Conservation (phyloP, 1,140 invertebrate species). For the Drosophila bocqueti region DNA sequence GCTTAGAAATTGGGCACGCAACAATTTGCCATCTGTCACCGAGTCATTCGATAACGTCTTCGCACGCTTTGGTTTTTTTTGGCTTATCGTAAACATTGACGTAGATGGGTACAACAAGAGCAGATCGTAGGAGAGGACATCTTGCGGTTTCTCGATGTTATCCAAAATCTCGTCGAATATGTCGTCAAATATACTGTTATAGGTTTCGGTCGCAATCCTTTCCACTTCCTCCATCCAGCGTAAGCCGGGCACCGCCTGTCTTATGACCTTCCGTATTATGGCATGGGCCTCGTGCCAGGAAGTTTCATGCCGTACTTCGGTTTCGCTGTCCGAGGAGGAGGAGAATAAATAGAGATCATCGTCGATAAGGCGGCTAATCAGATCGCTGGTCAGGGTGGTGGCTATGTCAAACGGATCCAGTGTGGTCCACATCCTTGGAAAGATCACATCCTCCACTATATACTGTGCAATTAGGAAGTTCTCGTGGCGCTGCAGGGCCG, state of each 20-base stretch:
- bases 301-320: slow-evolving; percentile 18
- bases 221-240: slow-evolving; percentile 69
- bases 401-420: slow-evolving; percentile 65
- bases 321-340: slow-evolving; percentile 67
- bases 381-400: slow-evolving; percentile 37
- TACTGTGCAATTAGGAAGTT: too few relatives aligned
- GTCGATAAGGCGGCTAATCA: slow-evolving; percentile 72
- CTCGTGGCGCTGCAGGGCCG: too few relatives aligned
- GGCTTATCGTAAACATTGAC: too few relatives aligned
- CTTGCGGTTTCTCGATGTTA: too few relatives aligned
- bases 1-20: slow-evolving; percentile 1
- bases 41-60: too few relatives aligned
- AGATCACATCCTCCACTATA: slow-evolving; percentile 57
- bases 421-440: slow-evolving; percentile 39
- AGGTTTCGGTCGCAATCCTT: slow-evolving; percentile 51
- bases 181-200: slow-evolving; percentile 54
- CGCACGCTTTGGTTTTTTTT: too few relatives aligned
- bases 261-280: slow-evolving; percentile 68
- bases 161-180: slow-evolving; percentile 21
- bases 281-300: slow-evolving; percentile 49
- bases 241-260: slow-evolving; percentile 63
- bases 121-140: too few relatives aligned
- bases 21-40: background rate
- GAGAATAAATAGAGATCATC: slow-evolving; percentile 69
- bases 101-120: too few relatives aligned